Conservation (phyloP, 1,140 invertebrate genomes). For the Lepidurus packardi region DNA sequence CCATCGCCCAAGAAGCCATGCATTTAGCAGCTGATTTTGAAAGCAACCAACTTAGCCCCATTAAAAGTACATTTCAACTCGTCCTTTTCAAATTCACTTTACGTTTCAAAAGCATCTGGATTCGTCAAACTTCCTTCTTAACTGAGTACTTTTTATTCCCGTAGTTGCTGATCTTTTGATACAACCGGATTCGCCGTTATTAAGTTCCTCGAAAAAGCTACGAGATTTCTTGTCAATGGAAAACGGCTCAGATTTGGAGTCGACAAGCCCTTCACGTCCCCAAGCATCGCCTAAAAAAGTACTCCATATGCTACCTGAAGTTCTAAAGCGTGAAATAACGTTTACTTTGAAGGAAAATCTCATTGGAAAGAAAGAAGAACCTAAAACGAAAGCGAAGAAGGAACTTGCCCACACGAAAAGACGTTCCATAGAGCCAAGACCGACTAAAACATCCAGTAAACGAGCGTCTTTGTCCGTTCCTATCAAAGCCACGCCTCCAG, state of each 20-base stretch:
- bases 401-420: not conserved
- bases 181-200: not conserved
- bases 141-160: not conserved
- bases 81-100: too few species aligned
- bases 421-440: not conserved
- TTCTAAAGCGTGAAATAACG: too few species aligned
- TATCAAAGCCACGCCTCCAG: not conserved
- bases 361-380: not conserved
- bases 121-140: not conserved
- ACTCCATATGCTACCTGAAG: not conserved
- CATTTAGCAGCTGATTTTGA: conserved; percentile 1
- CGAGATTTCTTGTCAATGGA: not conserved
- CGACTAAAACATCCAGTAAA: not conserved
- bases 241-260: not conserved
- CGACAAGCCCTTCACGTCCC: not conserved
- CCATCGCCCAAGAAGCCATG: conserved; percentile 4
- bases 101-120: too few species aligned
- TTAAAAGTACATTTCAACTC: not conserved
- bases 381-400: not conserved
- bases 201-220: not conserved
- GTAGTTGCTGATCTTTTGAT: not conserved
- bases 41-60: not conserved
- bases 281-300: not conserved
- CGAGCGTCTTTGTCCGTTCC: not conserved
- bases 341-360: too few species aligned